Percentiles rank a stretch among this genome's conserved stretches.
Conservation (phyloP, 2,888 invertebrate genomes). For the Acanthosoma haemorrhoidale region DNA sequence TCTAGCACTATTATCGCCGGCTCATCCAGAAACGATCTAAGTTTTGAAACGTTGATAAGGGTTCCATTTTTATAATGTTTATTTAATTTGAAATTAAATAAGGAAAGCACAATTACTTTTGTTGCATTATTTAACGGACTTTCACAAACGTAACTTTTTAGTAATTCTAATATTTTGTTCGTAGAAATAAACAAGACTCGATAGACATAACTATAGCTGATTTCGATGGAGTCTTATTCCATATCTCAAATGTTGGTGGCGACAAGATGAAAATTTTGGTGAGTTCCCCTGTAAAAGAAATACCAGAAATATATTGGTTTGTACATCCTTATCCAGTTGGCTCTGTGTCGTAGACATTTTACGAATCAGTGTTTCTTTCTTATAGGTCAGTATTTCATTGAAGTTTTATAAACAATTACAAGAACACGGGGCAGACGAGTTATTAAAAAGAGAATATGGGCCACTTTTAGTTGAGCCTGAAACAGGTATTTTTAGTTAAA, state of each 20-base stretch:
- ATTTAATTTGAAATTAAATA: not conserved
- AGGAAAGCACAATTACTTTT: too few relatives aligned
- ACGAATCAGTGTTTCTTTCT: not conserved
- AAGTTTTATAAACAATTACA: slow-evolving; percentile 98
- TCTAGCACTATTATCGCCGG: slow-evolving; percentile 30
- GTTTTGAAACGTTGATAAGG: too few relatives aligned
- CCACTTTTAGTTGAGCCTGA: slow-evolving; percentile 75
- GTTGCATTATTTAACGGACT: not conserved
- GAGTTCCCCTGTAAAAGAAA: too few relatives aligned
- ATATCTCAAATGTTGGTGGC: slow-evolving; percentile 92
- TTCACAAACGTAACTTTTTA: not conserved
- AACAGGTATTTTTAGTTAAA: slow-evolving; percentile 61
- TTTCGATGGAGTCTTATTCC: slow-evolving; percentile 98
- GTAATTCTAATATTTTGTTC: slow-evolving; percentile 48
- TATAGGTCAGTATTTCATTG: slow-evolving; percentile 91
- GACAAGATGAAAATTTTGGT: slow-evolving; percentile 97
- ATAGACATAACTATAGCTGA: slow-evolving; percentile 92
- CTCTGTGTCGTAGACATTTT: too few relatives aligned
- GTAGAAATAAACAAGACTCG: slow-evolving; percentile 87
- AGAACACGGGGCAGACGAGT: slow-evolving; percentile 95
- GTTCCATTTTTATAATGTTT: not conserved
- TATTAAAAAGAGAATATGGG: slow-evolving; percentile 90
- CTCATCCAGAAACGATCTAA: too few relatives aligned
- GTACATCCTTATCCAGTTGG: too few relatives aligned
- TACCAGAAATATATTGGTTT: too few relatives aligned